Percentiles rank a stretch among this genome's conserved stretches.
Conservation (phyloP, 2,888 invertebrate species). For the Chalcis sispes region DNA sequence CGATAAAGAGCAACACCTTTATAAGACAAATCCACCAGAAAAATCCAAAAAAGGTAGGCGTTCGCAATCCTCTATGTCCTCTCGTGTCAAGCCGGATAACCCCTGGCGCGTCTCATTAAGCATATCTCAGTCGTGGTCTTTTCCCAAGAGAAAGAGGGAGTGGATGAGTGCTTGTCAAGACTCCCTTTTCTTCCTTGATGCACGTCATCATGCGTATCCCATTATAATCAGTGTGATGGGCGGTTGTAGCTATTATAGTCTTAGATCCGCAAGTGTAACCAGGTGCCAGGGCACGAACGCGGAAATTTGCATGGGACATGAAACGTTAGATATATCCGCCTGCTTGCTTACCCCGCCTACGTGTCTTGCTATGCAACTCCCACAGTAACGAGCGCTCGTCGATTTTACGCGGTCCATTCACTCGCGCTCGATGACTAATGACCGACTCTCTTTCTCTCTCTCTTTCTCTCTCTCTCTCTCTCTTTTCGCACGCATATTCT, state of each 20-base stretch:
- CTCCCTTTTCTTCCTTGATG: not conserved
- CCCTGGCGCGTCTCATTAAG: constrained; percentile 41
- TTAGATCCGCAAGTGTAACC: constrained; percentile 1
- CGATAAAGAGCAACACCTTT: too few relatives aligned
- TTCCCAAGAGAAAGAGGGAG: not conserved
- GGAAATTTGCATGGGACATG: not conserved
- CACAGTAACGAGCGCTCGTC: not conserved
- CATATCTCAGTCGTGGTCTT: constrained; percentile 1
- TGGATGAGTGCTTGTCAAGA: constrained; percentile 4
- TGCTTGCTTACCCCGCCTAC: constrained; percentile 10
- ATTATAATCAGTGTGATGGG: not conserved
- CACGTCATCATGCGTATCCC: constrained; percentile 14
- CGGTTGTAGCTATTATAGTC: not conserved
- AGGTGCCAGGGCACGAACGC: too few relatives aligned
- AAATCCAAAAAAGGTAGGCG: constrained; percentile 35
- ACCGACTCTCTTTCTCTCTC: not conserved
- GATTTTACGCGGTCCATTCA: not conserved
- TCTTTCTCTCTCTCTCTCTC: too few relatives aligned
- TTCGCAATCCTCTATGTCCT: constrained; percentile 18
- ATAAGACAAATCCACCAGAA: constrained; percentile 51
- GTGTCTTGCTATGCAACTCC: not conserved
- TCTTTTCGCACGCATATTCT: not conserved
- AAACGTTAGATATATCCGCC: too few relatives aligned
- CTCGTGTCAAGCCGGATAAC: constrained; percentile 16
- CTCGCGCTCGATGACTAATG: constrained; percentile 42